Conservation (phyloP, 2,888 invertebrate species). For the Eupithecia centaureata region DNA sequence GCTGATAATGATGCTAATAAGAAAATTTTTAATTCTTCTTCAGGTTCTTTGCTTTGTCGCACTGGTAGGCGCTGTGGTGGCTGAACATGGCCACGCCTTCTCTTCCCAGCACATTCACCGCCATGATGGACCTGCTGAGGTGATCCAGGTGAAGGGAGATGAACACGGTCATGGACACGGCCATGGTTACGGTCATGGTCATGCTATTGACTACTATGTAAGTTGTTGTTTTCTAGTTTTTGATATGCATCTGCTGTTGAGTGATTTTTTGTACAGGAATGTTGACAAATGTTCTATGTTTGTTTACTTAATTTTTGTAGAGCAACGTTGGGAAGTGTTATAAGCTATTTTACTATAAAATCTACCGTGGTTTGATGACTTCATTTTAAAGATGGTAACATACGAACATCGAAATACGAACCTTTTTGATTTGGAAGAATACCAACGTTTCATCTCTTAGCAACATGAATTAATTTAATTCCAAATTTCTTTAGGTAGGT, state of each 20-base stretch:
- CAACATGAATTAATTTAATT: too few relatives aligned
- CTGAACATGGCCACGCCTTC: slow-evolving; percentile 53
- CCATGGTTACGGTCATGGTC: slow-evolving; percentile 27
- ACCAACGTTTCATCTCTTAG: too few relatives aligned
- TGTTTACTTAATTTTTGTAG: too few relatives aligned
- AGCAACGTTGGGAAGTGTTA: too few relatives aligned
- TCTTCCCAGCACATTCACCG: slow-evolving; percentile 54
- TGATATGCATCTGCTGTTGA: background rate
- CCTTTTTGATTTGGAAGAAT: too few relatives aligned
- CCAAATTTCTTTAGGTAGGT: too few relatives aligned
- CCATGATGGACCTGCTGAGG: slow-evolving; percentile 50
- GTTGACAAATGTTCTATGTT: too few relatives aligned
- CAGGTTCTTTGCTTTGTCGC: slow-evolving; percentile 60
- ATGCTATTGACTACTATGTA: slow-evolving; percentile 50
- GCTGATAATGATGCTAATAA: too few relatives aligned
- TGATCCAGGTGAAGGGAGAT: slow-evolving; percentile 57
- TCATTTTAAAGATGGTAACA: too few relatives aligned
- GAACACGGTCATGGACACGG: slow-evolving; percentile 69
- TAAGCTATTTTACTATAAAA: too few relatives aligned
- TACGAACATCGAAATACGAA: too few relatives aligned
- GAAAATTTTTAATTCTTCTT: background rate
- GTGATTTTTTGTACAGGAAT: background rate
- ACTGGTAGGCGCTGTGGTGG: slow-evolving; percentile 52
- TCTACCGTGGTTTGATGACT: too few relatives aligned
- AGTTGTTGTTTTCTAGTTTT: slow-evolving; percentile 15